Evolutionary conservation across 1,140 invertebrate genomes (phyloP).

Genomic region (Aphelenchoides fujianensis): DNA sequence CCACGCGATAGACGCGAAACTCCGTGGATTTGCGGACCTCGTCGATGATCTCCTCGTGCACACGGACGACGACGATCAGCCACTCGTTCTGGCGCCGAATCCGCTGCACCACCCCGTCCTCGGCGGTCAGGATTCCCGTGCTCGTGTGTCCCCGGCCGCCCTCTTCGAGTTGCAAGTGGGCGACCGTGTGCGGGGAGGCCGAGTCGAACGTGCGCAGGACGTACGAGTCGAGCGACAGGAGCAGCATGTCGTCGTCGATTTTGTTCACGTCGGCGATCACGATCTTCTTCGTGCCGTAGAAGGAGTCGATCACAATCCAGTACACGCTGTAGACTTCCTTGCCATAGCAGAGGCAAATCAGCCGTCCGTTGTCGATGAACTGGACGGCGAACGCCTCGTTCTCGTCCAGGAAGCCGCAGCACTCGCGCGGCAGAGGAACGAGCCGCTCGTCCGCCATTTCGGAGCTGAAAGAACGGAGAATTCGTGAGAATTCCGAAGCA

Average conservation of each 20-base stretch:
- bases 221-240: background rate
- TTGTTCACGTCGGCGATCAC: constrained; percentile 9
- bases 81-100: background rate
- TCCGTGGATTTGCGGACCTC: background rate
- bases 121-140: background rate
- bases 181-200: background rate
- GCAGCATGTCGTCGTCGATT: constrained; percentile 1
- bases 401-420: background rate
- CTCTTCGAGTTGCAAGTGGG: background rate
- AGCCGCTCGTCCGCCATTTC: background rate
- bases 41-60: background rate
- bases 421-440: background rate
- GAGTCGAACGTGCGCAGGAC: background rate
- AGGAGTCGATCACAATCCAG: background rate
- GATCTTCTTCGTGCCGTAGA: constrained; percentile 18
- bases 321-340: background rate
- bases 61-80: background rate
- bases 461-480: background rate
- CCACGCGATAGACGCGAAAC: background rate
- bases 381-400: constrained; percentile 9
- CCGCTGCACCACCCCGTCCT: background rate
- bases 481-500: too few species aligned
- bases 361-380: background rate
- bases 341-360: constrained; percentile 3
- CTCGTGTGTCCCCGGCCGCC: background rate